Evolutionary conservation across 2,797 vertebrate species (phyloP), one percentile per base, ranked within the genome.

Genomic region (Alfaro cultratus): DNA sequence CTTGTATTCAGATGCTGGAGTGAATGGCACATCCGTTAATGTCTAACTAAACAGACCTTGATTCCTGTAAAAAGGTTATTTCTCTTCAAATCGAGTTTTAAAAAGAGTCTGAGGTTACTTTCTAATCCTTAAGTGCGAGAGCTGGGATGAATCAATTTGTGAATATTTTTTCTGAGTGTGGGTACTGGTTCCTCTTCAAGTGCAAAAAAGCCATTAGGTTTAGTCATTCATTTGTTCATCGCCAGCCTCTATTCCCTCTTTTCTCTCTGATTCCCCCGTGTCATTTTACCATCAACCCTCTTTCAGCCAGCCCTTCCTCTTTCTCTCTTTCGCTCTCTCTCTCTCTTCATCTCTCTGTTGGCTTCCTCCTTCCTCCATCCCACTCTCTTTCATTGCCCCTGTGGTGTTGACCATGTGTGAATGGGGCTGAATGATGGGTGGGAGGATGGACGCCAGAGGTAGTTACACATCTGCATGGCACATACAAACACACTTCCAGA

Each of bases 171-270:
- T 53, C 67, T 80, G 79, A 90, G 86, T 89, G 91, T 86, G 86
- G 81, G 70, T 86, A 49, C 82, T 88, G 81, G 84, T 86, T 77
- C 77, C 87, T 84, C 88, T 93, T 92, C 88, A 91, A 90, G 92
- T 93, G 91, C 90, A 94, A 92, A 94, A 88, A 77, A 89, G 91
- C 86, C 81, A 90, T 92, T 93, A 89, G 83, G 83, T 83, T 73
- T 81, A 92, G 88, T 86, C 80, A 78, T 81, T 88, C 74, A 83
- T 80, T 87, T 88, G 88, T 90, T 87, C 84, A 45, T 85, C 73
- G 53, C 57, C 86, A 81, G 82, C 87, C 84, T 90, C 88, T 45
- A 85, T 93, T 87, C 92, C 91, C 88, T 90, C 86, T 77, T 87
- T 89, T 88, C 89, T 84, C 89, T 88, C 87, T 80, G 74, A 84